Base-by-base conservation (phyloP, 2,888 invertebrate genomes). In the Habroteleia sp. region DNA sequence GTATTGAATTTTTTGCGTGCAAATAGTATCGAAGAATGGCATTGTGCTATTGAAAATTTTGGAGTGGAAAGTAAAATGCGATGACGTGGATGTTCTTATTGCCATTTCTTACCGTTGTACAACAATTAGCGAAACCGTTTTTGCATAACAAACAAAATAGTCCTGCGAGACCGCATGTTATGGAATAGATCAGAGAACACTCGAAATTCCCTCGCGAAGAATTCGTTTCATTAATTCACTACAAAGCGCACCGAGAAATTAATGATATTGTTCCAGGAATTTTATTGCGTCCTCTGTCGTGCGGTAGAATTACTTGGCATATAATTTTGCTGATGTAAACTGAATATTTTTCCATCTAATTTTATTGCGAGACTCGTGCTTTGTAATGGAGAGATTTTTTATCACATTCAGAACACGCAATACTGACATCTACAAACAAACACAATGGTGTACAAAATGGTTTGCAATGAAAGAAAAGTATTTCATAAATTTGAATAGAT, bases 291-390 rank as follows among this genome's bases (percentile, higher is more conserved):
- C 13, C 39, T 66, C 56, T 66, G 56, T 66, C 48, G 56, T 41
- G 39, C 48, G 39, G 31, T 27, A 41, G 41, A 66, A 56, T 48
- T 66, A 56, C 56, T 58, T n/a, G 56, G 1, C 31, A 41, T 41
- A 48, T 48, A 68, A 68, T 68, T 68, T 42, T 25, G 42, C 48
- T 58, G 50, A 56, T 20, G 46, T 48, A 58, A 58, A 50, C 58
- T 39, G 68, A 68, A 68, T 58, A 68, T 58, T 68, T 66, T 66
- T 66, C 66, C 54, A 66, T 66, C 44, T 54, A 56, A 54, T 66
- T 66, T 66, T 66, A 50, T 52, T 31, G 29, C 44, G 17, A 11
- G 25, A 31, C 14, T 31, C 23, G 10, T 6, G 6, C 25, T 27
- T 52, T 37, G 44, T 54, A 42, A 33, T 42, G 20, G 50, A 54